Percentiles rank a stretch among this genome's conserved stretches.
Evolutionary conservation across 2,888 invertebrate species (phyloP).

Genomic region (Drosophila formosana): DNA sequence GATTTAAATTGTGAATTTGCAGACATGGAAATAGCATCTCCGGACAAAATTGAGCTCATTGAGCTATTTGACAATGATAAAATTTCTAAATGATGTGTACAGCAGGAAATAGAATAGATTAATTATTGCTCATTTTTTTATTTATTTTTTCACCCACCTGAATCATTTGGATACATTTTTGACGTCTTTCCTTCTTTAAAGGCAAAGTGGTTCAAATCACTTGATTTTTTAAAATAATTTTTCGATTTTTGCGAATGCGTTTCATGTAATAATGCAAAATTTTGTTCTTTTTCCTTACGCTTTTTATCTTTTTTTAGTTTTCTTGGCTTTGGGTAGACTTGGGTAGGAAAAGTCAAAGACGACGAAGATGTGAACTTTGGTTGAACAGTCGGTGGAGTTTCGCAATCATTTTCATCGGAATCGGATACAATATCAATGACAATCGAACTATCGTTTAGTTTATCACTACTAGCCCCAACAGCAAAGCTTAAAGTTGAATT

Average conservation of each 20-base stretch:
- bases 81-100: constrained; percentile 58
- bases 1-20: constrained; percentile 42
- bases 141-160: constrained; percentile 44
- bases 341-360: constrained; percentile 10
- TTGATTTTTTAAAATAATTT: constrained; percentile 20
- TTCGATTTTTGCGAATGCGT: constrained; percentile 26
- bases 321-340: constrained; percentile 43
- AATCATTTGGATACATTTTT: constrained; percentile 37
- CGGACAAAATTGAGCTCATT: constrained; percentile 80
- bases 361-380: constrained; percentile 20
- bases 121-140: neutral
- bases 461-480: constrained; percentile 20
- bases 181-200: constrained; percentile 53
- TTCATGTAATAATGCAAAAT: constrained; percentile 24
- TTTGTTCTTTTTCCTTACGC: constrained; percentile 51
- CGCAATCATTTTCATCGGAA: constrained; percentile 75
- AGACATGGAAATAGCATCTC: constrained; percentile 49
- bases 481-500: constrained; percentile 59
- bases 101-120: neutral
- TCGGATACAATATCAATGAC: constrained; percentile 83
- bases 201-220: constrained; percentile 51
- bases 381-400: constrained; percentile 4
- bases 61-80: constrained; percentile 81
- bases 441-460: constrained; percentile 61
- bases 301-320: constrained; percentile 78